phyloP scores from a whole-genome alignment of 2,797 vertebrate species.

The Taenioides sp. region DNA sequence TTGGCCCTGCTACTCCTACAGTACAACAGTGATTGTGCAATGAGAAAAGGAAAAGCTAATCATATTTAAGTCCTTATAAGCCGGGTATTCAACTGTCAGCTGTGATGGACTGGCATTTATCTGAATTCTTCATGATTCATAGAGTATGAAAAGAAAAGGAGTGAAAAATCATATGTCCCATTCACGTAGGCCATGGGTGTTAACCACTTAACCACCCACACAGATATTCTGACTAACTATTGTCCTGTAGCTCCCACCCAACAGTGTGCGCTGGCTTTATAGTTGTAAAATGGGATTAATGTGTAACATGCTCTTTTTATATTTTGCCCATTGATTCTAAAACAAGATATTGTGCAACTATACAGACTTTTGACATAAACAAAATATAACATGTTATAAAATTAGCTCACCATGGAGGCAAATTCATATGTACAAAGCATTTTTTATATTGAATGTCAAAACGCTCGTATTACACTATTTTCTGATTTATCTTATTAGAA shows the following conservation, averaged over 20 bases:
- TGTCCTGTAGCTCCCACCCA: constrained; percentile 54
- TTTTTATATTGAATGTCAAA: neutral
- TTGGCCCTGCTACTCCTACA: constrained; percentile 19
- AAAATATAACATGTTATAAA: neutral
- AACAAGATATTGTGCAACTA: constrained; percentile 21
- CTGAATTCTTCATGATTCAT: constrained; percentile 55
- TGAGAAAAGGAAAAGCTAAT: constrained; percentile 21
- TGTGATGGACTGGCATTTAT: constrained; percentile 62
- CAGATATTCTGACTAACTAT: constrained; percentile 47
- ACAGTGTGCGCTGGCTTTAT: constrained; percentile 28
- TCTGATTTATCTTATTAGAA: too few species aligned
- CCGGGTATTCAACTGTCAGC: constrained; percentile 62
- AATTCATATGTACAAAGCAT: neutral
- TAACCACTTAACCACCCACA: constrained; percentile 63
- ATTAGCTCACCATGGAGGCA: too few species aligned
- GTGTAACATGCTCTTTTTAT: constrained; percentile 55
- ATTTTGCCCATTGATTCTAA: constrained; percentile 32
- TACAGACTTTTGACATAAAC: neutral
- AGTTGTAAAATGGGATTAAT: constrained; percentile 63
- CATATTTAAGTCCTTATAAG: constrained; percentile 53
- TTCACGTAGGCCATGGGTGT: constrained; percentile 56
- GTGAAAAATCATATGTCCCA: constrained; percentile 48
- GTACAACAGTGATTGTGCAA: constrained; percentile 37
- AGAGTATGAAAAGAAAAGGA: constrained; percentile 46
- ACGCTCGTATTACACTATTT: too few species aligned